These are phyloP conservation scores for Uropsilus gracilis DNA, from an alignment of 2,113 vertebrate genomes.

Conservation along the genomic window DNA sequence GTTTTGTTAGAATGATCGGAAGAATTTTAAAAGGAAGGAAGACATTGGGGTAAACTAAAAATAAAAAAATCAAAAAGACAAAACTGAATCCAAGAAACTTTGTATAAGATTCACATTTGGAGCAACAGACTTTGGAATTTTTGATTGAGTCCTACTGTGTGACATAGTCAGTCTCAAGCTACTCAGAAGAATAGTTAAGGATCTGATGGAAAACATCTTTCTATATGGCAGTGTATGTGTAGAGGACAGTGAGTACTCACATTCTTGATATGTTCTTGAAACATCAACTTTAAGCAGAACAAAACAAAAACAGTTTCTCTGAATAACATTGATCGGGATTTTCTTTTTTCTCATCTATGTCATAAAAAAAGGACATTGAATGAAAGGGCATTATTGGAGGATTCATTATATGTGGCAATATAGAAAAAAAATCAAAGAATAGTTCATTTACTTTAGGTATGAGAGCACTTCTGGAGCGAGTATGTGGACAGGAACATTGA, in stretches of 20 bases:
- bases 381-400: background rate
- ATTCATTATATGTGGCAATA: background rate
- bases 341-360: background rate
- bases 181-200: background rate
- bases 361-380: background rate
- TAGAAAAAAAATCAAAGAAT: background rate
- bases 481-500: no score
- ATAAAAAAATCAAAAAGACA: background rate
- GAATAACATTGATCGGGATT: background rate
- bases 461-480: background rate
- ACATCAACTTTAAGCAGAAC: background rate
- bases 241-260: background rate
- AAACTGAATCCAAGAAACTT: background rate
- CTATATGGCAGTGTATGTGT: background rate
- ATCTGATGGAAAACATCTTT: background rate
- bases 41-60: background rate
- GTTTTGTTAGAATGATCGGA: background rate
- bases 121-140: background rate
- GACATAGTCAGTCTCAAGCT: background rate
- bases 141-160: background rate
- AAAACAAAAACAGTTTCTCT: background rate
- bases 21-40: background rate
- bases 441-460: background rate
- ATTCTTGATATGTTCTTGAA: background rate
- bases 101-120: background rate